Evolutionary conservation across 2,797 vertebrate genomes (phyloP).

Genomic region (Etheostoma perlongum): DNA sequence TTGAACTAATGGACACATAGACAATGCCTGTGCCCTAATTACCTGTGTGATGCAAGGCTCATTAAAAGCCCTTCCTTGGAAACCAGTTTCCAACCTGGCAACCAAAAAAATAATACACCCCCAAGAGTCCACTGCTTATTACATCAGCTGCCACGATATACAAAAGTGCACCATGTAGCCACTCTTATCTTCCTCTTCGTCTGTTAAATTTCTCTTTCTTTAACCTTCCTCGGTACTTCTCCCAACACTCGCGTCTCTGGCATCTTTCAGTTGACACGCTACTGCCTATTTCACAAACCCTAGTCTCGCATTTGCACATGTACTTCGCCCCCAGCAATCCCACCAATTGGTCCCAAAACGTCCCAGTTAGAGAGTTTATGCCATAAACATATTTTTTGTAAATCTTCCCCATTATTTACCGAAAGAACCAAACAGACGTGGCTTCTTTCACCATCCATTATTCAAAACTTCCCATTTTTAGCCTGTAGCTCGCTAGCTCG

Average conservation of each 20-base stretch:
- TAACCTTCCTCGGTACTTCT: neutral
- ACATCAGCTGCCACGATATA: neutral
- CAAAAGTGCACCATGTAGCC: neutral
- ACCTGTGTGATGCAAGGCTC: constrained; percentile 45
- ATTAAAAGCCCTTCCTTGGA: constrained; percentile 36
- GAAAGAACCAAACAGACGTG: too few relatives aligned
- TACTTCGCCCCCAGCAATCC: too few relatives aligned
- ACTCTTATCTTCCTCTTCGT: neutral
- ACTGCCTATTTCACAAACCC: too few relatives aligned
- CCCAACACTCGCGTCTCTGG: neutral
- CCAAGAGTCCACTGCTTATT: constrained; percentile 13
- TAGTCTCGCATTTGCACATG: too few relatives aligned
- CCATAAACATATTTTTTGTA: too few relatives aligned
- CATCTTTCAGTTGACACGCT: neutral
- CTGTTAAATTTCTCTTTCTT: neutral
- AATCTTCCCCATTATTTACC: too few relatives aligned
- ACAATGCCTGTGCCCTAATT: constrained; percentile 67
- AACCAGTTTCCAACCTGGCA: constrained; percentile 43
- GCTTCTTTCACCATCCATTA: too few relatives aligned
- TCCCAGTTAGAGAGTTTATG: too few relatives aligned
- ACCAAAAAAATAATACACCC: constrained; percentile 2
- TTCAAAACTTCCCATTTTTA: too few relatives aligned
- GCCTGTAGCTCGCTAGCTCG: too few relatives aligned
- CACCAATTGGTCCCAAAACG: too few relatives aligned
- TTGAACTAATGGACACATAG: constrained; percentile 22